Evolutionary conservation across 2,113 vertebrate genomes (phyloP), one percentile per base, ranked within the genome.

Genomic region (Merops nubicus): DNA sequence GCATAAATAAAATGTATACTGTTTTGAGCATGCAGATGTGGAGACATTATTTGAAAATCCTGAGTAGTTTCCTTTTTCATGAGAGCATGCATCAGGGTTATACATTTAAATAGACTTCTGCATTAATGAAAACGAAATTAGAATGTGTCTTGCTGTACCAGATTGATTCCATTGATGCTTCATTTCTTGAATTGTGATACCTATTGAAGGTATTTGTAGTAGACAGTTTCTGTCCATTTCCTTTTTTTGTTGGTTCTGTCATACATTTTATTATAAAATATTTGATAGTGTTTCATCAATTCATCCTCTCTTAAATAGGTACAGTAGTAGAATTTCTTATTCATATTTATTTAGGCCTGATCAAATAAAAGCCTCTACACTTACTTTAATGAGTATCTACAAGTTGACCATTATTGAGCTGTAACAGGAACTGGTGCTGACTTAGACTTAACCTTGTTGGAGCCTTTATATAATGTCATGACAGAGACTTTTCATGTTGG

Each of bases 121-220:
- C 53, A 54, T 89, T 83, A 93, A 83, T 74, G 45, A 65, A 94
- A 88, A 85, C 62, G 87, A 91, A 89, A 94, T 79, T 69, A 76
- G 36, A 85, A 79, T 59, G 19, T 79, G 18, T 69, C 50, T 82
- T 79, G 25, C 33, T 86, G 57, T 93, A 70, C 40, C 48, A 79
- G 70, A 78, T 82, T 86, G 70, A 88, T 90, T 83, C 67, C 3
- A 0, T 62, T 85, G 48, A 83, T 79, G 48, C 18, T 73, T 93
- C 20, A 29, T 73, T 76, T 93, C 88, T 76, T 91, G 59, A 80
- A 80, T 31, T 88, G 67, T 70, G 53, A 45, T 80, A 77, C 34
- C 36, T 81, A 23, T 90, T 93, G 90, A 65, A 91, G 33, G 45
- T 88, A 83, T 80, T 95, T 91, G 45, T 94, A 38, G 38, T 54